phyloP scores from a whole-genome alignment of 2,113 vertebrate species.

The Urocynchramus pylzowi region DNA sequence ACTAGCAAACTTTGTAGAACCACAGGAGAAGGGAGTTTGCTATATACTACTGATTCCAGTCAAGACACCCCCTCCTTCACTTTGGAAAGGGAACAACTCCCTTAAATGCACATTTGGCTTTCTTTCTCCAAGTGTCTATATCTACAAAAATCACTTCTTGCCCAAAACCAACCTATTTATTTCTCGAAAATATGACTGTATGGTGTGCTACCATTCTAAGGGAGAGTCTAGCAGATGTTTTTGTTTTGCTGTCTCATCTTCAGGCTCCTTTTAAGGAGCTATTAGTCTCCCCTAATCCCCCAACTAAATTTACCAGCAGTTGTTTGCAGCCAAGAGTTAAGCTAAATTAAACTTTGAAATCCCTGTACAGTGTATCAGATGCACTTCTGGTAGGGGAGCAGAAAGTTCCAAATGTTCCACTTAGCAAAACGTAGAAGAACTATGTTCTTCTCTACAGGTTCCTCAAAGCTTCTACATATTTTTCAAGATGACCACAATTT shows the following conservation, averaged over 20 bases:
- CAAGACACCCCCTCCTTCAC: neutral
- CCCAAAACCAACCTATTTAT: neutral
- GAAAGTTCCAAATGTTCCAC: conserved; percentile 23
- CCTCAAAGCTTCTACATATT: neutral
- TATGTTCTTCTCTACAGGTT: neutral
- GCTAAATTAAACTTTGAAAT: conserved; percentile 78
- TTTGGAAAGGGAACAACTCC: neutral
- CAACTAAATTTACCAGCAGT: conserved; percentile 74
- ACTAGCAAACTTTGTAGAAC: neutral
- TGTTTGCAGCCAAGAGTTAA: conserved; percentile 71
- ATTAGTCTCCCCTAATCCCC: conserved; percentile 68
- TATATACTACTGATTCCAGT: neutral
- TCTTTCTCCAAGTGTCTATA: neutral
- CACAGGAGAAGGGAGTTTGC: neutral
- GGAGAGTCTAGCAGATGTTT: neutral
- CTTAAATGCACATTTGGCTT: neutral
- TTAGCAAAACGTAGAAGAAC: neutral
- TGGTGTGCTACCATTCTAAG: neutral
- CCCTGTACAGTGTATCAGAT: conserved; percentile 61
- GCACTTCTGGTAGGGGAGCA: neutral
- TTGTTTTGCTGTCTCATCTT: conserved; percentile 25
- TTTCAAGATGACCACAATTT: neutral
- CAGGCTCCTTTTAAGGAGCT: conserved; percentile 71
- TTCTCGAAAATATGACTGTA: neutral
- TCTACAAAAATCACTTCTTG: neutral